phyloP scores from a whole-genome alignment of 37 sponge, comb jelly and placozoan genomes.

The Hormiphora californensis region DNA sequence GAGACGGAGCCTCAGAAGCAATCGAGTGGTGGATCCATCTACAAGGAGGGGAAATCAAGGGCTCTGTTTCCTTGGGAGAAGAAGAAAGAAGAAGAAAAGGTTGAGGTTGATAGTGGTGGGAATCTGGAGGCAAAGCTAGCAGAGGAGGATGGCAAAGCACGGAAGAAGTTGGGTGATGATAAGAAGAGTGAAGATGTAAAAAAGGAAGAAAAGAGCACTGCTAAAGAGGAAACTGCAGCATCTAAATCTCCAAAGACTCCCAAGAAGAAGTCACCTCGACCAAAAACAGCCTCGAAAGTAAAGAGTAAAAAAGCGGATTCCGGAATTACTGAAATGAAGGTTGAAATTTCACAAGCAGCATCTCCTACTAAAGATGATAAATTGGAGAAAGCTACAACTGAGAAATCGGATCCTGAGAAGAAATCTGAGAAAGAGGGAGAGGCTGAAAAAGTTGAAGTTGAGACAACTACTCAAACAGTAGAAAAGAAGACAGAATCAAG shows the following conservation, averaged over 20 bases:
- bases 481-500: neutral
- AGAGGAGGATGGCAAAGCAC: too few species aligned
- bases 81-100: neutral
- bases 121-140: neutral
- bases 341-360: neutral
- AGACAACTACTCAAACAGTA: neutral
- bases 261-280: neutral
- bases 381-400: neutral
- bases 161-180: too few species aligned
- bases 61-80: conserved; percentile 49
- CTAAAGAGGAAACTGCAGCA: neutral
- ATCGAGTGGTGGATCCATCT: neutral
- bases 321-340: neutral
- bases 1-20: neutral
- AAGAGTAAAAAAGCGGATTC: too few species aligned
- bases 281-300: neutral
- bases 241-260: neutral
- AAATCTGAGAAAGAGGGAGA: neutral
- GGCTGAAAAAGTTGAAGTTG: neutral
- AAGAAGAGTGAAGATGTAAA: neutral
- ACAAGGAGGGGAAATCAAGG: neutral
- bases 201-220: neutral
- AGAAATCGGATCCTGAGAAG: neutral
- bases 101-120: conserved; percentile 9
- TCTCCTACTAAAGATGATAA: neutral